Conservation (phyloP, 2,888 invertebrate species). For the Stenichneumon culpator region DNA sequence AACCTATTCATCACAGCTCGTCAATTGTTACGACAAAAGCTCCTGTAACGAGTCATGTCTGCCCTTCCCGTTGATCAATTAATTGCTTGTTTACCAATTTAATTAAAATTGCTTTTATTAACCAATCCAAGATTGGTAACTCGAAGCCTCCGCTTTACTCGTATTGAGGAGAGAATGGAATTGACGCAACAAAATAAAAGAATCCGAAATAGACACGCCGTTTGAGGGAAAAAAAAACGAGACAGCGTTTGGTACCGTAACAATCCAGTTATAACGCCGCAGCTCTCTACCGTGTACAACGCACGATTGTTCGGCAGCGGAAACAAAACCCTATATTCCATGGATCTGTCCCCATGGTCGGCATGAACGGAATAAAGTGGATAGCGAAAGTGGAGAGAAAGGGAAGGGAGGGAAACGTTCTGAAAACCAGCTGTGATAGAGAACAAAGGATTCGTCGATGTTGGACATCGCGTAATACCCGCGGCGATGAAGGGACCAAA, state of each 20-base stretch:
- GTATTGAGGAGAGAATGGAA: background rate
- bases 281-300: background rate
- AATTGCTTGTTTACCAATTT: background rate
- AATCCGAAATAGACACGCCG: background rate
- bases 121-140: background rate
- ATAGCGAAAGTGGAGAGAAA: background rate
- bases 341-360: background rate
- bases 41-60: background rate
- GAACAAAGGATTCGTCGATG: conserved; percentile 43
- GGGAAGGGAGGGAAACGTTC: background rate
- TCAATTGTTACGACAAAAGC: background rate
- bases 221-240: background rate
- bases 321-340: conserved; percentile 28
- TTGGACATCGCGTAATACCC: conserved; percentile 34
- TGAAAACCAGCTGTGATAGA: conserved; percentile 18
- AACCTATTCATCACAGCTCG: conserved; percentile 6
- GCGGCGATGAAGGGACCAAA: conserved; percentile 13
- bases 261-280: background rate
- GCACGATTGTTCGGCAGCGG: conserved; percentile 9
- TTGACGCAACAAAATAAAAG: background rate
- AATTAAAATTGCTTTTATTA: background rate
- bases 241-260: background rate
- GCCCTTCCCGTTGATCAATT: background rate
- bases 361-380: background rate
- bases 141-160: background rate